Percentiles rank a stretch among this genome's conserved stretches.
These are phyloP conservation scores for Oopsacas minuta DNA, from an alignment of 37 sponge, comb jelly and placozoan genomes.

Conservation along the genomic window DNA sequence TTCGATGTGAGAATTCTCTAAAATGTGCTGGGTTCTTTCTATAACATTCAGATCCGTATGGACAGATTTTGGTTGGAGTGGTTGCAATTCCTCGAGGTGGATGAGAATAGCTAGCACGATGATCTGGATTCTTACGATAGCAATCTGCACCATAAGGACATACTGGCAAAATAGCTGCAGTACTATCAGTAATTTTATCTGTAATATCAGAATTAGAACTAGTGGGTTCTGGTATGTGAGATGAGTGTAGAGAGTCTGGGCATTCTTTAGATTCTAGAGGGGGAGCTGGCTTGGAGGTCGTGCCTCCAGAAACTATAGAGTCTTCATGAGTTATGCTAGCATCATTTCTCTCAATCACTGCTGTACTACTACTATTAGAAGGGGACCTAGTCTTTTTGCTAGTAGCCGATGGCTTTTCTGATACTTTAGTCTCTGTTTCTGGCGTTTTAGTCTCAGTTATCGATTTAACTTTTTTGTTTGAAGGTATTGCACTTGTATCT, in stretches of 20 bases:
- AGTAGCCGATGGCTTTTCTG: background rate
- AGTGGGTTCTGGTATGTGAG: background rate
- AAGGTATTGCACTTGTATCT: background rate
- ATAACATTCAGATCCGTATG: constrained; percentile 64
- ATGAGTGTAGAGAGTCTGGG: background rate
- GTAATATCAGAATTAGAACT: background rate
- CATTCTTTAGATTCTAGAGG: background rate
- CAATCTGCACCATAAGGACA: background rate
- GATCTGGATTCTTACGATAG: background rate
- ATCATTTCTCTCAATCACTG: background rate
- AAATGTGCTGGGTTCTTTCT: constrained; percentile 62
- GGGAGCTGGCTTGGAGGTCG: background rate
- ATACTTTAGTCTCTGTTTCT: background rate
- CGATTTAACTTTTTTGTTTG: background rate
- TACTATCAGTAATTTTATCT: background rate
- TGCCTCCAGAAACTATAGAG: too few species aligned
- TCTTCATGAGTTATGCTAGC: too few species aligned
- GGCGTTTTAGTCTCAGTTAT: background rate
- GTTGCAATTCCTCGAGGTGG: background rate
- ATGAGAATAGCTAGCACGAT: background rate
- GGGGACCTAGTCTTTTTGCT: background rate
- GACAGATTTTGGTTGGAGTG: constrained; percentile 33
- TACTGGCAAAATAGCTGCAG: background rate
- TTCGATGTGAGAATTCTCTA: constrained; percentile 37
- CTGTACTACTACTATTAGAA: background rate